Base-by-base conservation (phyloP, 2,888 invertebrate genomes). In the Eumerus sabulonum region DNA sequence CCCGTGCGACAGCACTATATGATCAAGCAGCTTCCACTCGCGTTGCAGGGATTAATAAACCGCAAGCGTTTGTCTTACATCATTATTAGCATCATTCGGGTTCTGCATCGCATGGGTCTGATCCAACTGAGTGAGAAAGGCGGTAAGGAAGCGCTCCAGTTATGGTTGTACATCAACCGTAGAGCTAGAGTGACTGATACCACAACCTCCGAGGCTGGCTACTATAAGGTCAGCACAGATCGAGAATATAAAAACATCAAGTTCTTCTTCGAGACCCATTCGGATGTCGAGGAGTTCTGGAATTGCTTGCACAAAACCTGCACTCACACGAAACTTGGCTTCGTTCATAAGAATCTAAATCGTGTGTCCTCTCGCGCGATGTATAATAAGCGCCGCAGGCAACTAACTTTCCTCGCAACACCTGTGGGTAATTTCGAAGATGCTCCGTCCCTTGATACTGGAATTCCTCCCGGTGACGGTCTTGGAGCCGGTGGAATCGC, bases 101-200 rank as follows among this genome's bases (percentile, higher is more conserved):
- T 90, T n/a, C 88, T 95, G 0, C 92, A 92, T 81, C 92, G 92
- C 76, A 90, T 94, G 83, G 94, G 95, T 0, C 86, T 95, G 11
- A 82, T 94, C 9, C 93, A 95, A 83, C 92, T 93, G 0, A 83
- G 83, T 93, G 93, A 0, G 91, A 93, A 0, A 91, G 92, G 72
- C 88, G 87, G 91, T 35, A 92, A 93, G 83, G 93, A 94, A 62
- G 73, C 84, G 0, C 82, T 94, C 92, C 84, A 93, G 92, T 85
- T 93, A 92, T 90, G 91, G 93, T n/a, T 95, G 4, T 95, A 92
- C 84, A 67, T 95, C 0, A 95, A 95, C 86, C 90, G 90, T 1
- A 90, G 89, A 17, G 91, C 92, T 0, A 88, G 90, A 40, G 82
- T 95, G 2, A 85, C 92, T 66, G 93, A 95, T 84, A 95, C 95